Evolutionary conservation across 2,888 invertebrate species (phyloP), one percentile per base, ranked within the genome.

Genomic region (Scelioninae gen. 1): DNA sequence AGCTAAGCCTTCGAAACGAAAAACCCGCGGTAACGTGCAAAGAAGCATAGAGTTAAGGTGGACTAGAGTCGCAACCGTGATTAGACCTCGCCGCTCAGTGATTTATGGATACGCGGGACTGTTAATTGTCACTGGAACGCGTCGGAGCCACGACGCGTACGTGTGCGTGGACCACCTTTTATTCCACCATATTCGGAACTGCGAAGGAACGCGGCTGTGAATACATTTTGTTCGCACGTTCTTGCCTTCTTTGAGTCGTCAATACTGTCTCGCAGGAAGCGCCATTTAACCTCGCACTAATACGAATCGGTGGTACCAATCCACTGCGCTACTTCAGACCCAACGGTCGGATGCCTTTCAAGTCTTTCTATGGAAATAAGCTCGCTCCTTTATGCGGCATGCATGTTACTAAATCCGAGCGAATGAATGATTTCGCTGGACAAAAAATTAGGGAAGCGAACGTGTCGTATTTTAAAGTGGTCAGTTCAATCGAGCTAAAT

Each of bases 81-180:
- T 90, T 90, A 90, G 90, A 90, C 82, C 87, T 87, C 87, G 88
- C 89, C 89, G 89, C 88, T 85, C 85, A 82, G 90, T 91, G 89
- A 91, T 91, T 91, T 90, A 90, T 90, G 89, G 85, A 84, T 86
- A 82, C 84, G 86, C 86, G 72, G 72, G 87, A 86, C 88, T 88
- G 89, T 91, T 91, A 91, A 90, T 91, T 90, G 91, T 91, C 90
- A 89, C 89, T 86, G 86, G 83, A 87, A 88, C 88, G 87, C 88
- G 86, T 85, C 63, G 69, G 77, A 77, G 68, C 60, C 40, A 29
- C 66, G 53, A 7, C 38, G 34, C 72, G 62, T 32, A 23, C 47
- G 75, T 78, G 71, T 78, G 84, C 83, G 85, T 80, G 69, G 83
- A 85, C 84, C 83, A 86, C 89, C 88, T 88, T 89, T 88, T 86